A percentile compares a stretch with the other conserved stretches of the same genome.
Evolutionary conservation across 2,888 invertebrate species (phyloP).

Genomic region (Baccha elongata): DNA sequence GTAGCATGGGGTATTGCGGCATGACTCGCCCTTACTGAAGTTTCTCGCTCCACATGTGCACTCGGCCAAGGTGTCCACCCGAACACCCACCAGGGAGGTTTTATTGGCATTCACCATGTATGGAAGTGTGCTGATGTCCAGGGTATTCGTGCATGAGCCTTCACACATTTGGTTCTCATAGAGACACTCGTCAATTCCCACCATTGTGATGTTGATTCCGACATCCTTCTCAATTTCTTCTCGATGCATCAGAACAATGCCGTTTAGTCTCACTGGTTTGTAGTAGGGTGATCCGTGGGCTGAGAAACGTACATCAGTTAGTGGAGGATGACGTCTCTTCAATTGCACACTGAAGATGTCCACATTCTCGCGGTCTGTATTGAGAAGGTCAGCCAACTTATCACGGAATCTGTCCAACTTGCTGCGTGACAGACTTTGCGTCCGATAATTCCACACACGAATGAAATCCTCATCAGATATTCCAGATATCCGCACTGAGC

Average conservation of each 20-base stretch:
- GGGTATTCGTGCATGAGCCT: constrained; percentile 96
- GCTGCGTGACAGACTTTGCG: constrained; percentile 91
- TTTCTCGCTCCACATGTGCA: constrained; percentile 97
- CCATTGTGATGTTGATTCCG: constrained; percentile 98
- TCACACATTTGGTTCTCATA: constrained; percentile 98
- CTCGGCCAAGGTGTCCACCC: constrained; percentile 95
- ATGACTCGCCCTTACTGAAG: constrained; percentile 94
- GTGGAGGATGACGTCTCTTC: constrained; percentile 91
- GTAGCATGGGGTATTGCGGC: constrained; percentile 94
- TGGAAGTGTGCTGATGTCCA: constrained; percentile 94
- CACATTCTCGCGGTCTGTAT: constrained; percentile 93
- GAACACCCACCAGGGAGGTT: constrained; percentile 97
- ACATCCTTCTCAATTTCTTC: constrained; percentile 96
- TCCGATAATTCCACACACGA: constrained; percentile 95
- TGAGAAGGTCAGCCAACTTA: constrained; percentile 92
- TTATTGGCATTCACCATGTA: constrained; percentile 99
- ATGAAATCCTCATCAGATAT: constrained; percentile 98
- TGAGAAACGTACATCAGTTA: constrained; percentile 96
- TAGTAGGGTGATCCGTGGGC: constrained; percentile 98
- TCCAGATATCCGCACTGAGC: constrained; percentile 95
- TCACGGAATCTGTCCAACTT: constrained; percentile 95
- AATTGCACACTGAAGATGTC: constrained; percentile 98
- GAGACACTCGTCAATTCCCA: constrained; percentile 97
- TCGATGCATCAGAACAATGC: constrained; percentile 95
- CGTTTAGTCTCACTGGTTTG: constrained; percentile 96